Evolutionary conservation across 2,888 invertebrate genomes (phyloP).

Genomic region (Pelosia muscerda): DNA sequence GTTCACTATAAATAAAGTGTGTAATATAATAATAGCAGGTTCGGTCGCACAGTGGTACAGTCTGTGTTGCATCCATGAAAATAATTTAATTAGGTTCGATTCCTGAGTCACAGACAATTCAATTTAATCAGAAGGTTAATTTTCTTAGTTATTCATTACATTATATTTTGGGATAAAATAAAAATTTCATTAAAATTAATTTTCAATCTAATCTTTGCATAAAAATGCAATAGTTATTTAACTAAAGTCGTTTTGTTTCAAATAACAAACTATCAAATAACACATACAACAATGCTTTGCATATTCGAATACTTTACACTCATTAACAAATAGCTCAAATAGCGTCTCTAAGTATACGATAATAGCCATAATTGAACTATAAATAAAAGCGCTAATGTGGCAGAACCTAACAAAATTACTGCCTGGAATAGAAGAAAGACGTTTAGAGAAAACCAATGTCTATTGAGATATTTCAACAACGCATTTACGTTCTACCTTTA

Average conservation of each 20-base stretch:
- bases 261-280: neutral
- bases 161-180: too few relatives aligned
- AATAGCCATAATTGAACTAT: slow-evolving; percentile 48
- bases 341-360: slow-evolving; percentile 28
- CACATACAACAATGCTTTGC: slow-evolving; percentile 27
- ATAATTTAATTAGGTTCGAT: neutral
- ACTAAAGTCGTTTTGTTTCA: neutral
- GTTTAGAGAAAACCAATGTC: slow-evolving; percentile 38
- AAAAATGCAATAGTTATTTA: neutral
- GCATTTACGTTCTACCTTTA: slow-evolving; percentile 34
- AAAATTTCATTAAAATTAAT: too few relatives aligned
- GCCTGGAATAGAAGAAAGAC: slow-evolving; percentile 24
- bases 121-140: too few relatives aligned
- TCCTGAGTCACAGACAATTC: neutral
- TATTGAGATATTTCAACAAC: slow-evolving; percentile 38
- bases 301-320: slow-evolving; percentile 21
- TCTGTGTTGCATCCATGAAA: neutral
- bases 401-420: slow-evolving; percentile 27
- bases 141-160: too few relatives aligned
- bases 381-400: slow-evolving; percentile 41
- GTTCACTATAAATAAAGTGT: neutral
- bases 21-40: neutral
- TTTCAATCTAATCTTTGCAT: too few relatives aligned
- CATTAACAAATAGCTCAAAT: slow-evolving; percentile 36
- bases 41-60: neutral